Conservation (phyloP, 2,888 invertebrate species). For the Sesamia inferens region DNA sequence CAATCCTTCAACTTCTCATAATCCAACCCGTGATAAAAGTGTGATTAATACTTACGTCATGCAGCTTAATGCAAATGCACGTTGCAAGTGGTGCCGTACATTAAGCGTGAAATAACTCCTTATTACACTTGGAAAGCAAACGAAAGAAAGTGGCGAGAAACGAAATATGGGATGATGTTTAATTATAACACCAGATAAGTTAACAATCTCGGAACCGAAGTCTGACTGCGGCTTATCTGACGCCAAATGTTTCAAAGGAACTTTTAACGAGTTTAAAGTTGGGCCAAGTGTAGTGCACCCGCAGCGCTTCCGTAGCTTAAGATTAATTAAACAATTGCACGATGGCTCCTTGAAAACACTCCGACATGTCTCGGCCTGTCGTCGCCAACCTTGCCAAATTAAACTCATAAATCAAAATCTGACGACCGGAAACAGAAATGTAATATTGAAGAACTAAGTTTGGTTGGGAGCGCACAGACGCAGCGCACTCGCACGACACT, state of each 20-base stretch:
- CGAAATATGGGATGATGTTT: constrained; percentile 79
- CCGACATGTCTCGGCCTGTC: constrained; percentile 90
- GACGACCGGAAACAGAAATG: constrained; percentile 86
- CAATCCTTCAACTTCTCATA: neutral
- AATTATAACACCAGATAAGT: constrained; percentile 88
- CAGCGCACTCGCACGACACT: constrained; percentile 70
- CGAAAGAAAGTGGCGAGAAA: constrained; percentile 67
- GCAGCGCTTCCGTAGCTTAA: constrained; percentile 85
- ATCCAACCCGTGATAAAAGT: neutral
- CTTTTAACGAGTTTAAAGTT: constrained; percentile 90
- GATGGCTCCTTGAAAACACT: constrained; percentile 90
- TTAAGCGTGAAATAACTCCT: constrained; percentile 46
- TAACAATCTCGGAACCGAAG: constrained; percentile 87
- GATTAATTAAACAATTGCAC: constrained; percentile 90
- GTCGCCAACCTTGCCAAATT: constrained; percentile 89
- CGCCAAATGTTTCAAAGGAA: constrained; percentile 90
- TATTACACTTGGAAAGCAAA: constrained; percentile 51
- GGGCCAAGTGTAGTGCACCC: constrained; percentile 88
- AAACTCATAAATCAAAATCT: constrained; percentile 89
- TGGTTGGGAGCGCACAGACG: constrained; percentile 69
- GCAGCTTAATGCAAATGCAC: constrained; percentile 26
- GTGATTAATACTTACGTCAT: neutral
- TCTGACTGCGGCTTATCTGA: constrained; percentile 89
- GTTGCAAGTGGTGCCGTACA: constrained; percentile 9
- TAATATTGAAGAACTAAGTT: constrained; percentile 86